Conservation (phyloP, 2,113 vertebrate genomes). For the Tretioscincus oriximinensis region DNA sequence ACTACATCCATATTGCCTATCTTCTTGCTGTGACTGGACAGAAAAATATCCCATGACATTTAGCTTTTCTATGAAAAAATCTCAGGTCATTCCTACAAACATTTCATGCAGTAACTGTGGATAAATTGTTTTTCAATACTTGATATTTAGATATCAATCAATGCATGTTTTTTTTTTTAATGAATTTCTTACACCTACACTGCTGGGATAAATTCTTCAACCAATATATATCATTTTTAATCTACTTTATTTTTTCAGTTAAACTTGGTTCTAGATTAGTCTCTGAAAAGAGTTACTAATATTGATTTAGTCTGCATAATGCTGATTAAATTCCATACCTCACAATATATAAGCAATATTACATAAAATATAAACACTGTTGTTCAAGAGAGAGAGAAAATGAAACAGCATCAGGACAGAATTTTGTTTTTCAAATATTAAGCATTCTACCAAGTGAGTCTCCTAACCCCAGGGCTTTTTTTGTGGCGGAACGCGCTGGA, state of each 20-base stretch:
- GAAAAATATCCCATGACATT: too few relatives aligned
- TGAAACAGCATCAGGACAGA: background rate
- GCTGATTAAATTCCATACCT: background rate
- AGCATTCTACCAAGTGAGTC: background rate
- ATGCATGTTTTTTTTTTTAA: conserved; percentile 1
- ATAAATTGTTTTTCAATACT: background rate
- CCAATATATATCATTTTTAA: background rate
- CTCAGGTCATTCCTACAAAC: background rate
- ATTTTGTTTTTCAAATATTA: background rate
- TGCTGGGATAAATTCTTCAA: background rate
- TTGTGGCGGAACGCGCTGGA: too few relatives aligned
- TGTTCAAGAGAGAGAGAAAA: background rate
- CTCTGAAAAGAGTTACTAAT: background rate
- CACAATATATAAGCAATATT: conserved; percentile 6
- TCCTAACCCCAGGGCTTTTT: too few relatives aligned
- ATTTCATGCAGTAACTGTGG: background rate
- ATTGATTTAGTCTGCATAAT: conserved; percentile 9
- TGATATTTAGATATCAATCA: conserved; percentile 8
- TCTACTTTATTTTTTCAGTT: conserved; percentile 3
- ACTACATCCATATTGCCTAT: too few relatives aligned
- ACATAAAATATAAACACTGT: background rate
- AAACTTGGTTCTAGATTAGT: background rate
- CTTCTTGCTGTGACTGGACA: too few relatives aligned
- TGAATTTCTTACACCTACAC: background rate
- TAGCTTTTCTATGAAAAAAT: background rate